Percentiles rank a stretch among this genome's conserved stretches.
phyloP scores from a whole-genome alignment of 1,140 invertebrate species.

The Drosophila pectinifera region DNA sequence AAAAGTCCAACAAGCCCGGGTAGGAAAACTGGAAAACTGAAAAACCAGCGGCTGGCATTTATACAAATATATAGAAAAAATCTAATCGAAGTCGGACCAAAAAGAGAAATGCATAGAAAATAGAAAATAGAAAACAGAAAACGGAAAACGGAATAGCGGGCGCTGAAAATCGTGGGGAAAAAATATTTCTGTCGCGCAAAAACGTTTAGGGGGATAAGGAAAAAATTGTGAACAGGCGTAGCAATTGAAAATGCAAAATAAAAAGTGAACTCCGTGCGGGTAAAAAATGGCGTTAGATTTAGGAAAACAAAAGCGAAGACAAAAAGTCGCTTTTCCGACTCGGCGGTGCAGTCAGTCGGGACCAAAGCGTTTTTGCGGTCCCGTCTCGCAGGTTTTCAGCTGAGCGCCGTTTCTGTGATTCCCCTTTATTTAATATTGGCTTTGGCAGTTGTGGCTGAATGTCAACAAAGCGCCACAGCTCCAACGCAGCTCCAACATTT shows the following conservation, averaged over 20 bases:
- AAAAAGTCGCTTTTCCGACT: conserved; percentile 44
- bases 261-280: conserved; percentile 37
- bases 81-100: conserved; percentile 71
- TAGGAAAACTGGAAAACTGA: conserved; percentile 3
- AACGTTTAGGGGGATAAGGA: conserved; percentile 25
- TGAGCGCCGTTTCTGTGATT: conserved; percentile 28
- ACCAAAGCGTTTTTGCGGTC: conserved; percentile 66
- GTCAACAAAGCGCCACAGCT: conserved; percentile 46
- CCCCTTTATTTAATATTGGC: conserved; percentile 52
- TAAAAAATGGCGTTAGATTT: conserved; percentile 72
- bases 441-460: conserved; percentile 49
- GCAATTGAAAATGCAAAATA: conserved; percentile 81
- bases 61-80: conserved; percentile 77
- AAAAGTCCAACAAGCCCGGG: conserved; percentile 20
- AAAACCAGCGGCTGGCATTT: conserved; percentile 50
- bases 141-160: conserved; percentile 39
- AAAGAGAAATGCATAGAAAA: conserved; percentile 52
- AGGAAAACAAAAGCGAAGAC: conserved; percentile 68
- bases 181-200: conserved; percentile 68
- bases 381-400: conserved; percentile 46
- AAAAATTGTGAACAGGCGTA: conserved; percentile 60
- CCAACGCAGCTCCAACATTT: conserved; percentile 32
- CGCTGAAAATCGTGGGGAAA: conserved; percentile 68
- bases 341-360: conserved; percentile 52
- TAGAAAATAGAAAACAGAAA: conserved; percentile 33